Percentiles rank a stretch among this genome's conserved stretches.
Evolutionary conservation across 2,113 vertebrate genomes (phyloP).

Genomic region (Struthidea cinerea): DNA sequence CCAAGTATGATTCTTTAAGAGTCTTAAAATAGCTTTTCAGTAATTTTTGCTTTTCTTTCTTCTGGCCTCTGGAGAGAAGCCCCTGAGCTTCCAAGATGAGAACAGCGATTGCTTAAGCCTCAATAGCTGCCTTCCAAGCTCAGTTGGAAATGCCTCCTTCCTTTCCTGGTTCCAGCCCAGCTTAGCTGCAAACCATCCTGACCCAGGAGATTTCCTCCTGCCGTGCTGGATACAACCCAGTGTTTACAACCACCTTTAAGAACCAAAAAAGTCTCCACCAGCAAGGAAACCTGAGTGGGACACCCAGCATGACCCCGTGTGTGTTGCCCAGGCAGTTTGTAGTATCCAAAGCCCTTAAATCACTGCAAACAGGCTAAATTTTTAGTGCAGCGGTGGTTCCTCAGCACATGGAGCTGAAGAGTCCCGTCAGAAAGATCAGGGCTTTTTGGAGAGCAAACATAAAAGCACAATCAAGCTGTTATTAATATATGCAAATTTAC

Average conservation of each 20-base stretch:
- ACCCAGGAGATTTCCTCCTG: neutral
- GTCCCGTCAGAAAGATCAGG: neutral
- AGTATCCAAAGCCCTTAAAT: neutral
- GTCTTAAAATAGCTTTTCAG: neutral
- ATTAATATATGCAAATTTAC: neutral
- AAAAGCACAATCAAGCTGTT: neutral
- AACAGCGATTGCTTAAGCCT: neutral
- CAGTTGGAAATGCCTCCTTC: neutral
- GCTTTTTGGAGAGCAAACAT: neutral
- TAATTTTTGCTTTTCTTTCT: neutral
- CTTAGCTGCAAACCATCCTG: neutral
- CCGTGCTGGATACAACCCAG: neutral
- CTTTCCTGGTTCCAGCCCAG: neutral
- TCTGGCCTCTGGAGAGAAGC: neutral
- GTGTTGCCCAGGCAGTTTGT: neutral
- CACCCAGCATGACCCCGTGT: neutral
- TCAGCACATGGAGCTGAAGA: neutral
- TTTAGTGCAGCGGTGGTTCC: neutral
- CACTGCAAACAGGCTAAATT: neutral
- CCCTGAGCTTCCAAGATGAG: rapidly evolving
- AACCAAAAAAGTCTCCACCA: neutral
- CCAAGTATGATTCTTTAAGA: neutral
- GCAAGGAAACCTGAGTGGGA: neutral
- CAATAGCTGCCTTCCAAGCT: neutral
- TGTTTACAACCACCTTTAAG: neutral